Evolutionary conservation across 2,888 invertebrate species (phyloP), one percentile per base, ranked within the genome.

Genomic region (Melieria crassipennis): DNA sequence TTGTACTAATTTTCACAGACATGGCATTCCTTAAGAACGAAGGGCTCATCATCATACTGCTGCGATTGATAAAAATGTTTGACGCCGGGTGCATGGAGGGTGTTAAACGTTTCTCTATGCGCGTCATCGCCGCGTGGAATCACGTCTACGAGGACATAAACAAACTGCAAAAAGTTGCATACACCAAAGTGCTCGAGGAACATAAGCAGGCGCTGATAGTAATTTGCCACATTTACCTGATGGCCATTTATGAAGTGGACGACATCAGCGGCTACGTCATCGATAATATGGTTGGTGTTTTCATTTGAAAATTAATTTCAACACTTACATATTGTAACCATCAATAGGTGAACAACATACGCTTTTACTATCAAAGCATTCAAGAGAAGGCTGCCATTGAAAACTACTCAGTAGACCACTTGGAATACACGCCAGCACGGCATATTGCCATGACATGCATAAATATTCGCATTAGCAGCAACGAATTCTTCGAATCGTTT

Each of bases 31-130:
- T 81, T 2, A 66, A 77, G n/a, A 75, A 79, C n/a, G 85, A 85
- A 56, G 80, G 82, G 5, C 60, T 84, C 1, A 73, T 79, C 4
- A 70, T 86, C 4, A 79, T 83, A 4, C 69, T 84, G 2, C 61
- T 86, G 42, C 82, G 85, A 4, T 77, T 86, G 6, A 71, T 84
- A 0, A 84, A 85, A 62, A 76, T 85, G 30, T 83, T 86, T 45
- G 85, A 85, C 74, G 78, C 81, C 0, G 79, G 80, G 6, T 83
- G 79, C 70, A 79, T 83, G 70, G 84, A 84, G 66, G 79, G 81
- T 5, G 83, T 84, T 0, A 84, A 85, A 57, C 80, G 80, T 9
- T 73, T 85, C 0, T 80, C 85, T 0, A 73, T 85, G 67, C 82
- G 84, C 1, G 75, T 84, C 7, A 75, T 85, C 16, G 76, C 80